Base-by-base conservation (phyloP, 2,113 vertebrate species). In the Alces alces region DNA sequence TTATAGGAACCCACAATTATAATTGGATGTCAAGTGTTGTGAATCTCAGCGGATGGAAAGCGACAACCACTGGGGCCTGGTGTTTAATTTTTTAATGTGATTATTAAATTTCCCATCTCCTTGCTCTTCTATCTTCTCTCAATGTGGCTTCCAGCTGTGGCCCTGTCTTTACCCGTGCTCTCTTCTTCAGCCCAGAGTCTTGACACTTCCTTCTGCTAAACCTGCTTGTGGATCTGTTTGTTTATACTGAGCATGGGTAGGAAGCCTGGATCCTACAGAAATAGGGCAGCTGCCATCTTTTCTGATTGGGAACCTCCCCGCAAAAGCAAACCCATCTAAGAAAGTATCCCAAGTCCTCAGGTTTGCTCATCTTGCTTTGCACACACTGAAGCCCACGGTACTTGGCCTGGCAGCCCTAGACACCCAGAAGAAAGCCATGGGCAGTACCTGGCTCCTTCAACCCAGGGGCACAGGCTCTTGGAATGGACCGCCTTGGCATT, bases 1-100 rank as follows among this genome's bases (percentile, higher is more conserved):
- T 98, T 97, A 78, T 61, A 96, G 97, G 85, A 98, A 95, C 93
- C 97, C 83, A 89, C 89, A 91, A 85, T 95, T 92, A 96, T 98
- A 97, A 97, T 97, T 98, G 98, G 97, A 97, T 98, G 97, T 97
- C 98, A 98, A 98, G 96, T 93, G 97, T 94, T 97, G 97, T 97
- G 98, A 96, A 97, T 97, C 98, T 98, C 97, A 92, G 93, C 13
- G 89, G 97, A 98, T 92, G 79, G 94, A 92, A 97, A 89, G 88
- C 10, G 36, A 96, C 98, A 98, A 97, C 96, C 89, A 70, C 89
- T 73, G 73, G 86, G 89, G 91, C 95, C 96, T 88, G 91, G 70
- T 87, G 96, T 97, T 97, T 98, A 94, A 98, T 97, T 97, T 95
- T 97, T 97, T 97, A 97, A 98, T 86, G 82, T 89, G 96, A 95